Evolutionary conservation across 1,140 invertebrate genomes (phyloP), one percentile per base, ranked within the genome.

Genomic region (Protaetia brevitarsis): DNA sequence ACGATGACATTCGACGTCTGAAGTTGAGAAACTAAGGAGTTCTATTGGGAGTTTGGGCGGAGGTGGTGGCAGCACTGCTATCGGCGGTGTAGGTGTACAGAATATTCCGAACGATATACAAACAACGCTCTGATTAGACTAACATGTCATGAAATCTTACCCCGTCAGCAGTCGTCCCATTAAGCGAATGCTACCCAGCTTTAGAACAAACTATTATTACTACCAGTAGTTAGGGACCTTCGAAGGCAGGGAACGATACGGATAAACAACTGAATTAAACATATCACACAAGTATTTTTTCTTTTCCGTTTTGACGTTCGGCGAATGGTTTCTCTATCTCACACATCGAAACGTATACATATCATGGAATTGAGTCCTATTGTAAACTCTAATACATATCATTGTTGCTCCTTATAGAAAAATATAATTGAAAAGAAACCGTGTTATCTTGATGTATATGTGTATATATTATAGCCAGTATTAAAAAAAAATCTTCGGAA

Each of bases 1-100:
- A 95, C 74, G 90, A 90, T 77, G 91, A 96, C 77, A 87, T 93
- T 68, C 85, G 1, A 81, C 85, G 21, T 82, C 84, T 41, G 83
- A 85, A 66, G 79, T 84, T 77, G 67, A 82, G 51, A 78, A 78
- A 60, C 69, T 74, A 28, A 63, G 73, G 19, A 72, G 74, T 30
- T 73, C 73, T 3, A 70, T 76, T 28, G 79, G 81, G 58, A 79
- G 81, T 31, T 82, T 82, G 0, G 78, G 77, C 13, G 76, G 78
- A 11, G 80, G 82, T 68, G 81, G 81, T 57, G 78, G 75, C 68
- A 23, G 41, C 3, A 1, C 41, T 4, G 16, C 26, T 6, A 23
- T 51, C 11, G 41, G 41, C 7, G 41, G n/a, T 8, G 11, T 51
- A 51, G 41, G 16, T 21, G 41, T 51, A 70, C 78, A 75, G 77